These are phyloP conservation scores for Arge pagana DNA, from an alignment of 2,888 invertebrate genomes.

Conservation along the genomic window DNA sequence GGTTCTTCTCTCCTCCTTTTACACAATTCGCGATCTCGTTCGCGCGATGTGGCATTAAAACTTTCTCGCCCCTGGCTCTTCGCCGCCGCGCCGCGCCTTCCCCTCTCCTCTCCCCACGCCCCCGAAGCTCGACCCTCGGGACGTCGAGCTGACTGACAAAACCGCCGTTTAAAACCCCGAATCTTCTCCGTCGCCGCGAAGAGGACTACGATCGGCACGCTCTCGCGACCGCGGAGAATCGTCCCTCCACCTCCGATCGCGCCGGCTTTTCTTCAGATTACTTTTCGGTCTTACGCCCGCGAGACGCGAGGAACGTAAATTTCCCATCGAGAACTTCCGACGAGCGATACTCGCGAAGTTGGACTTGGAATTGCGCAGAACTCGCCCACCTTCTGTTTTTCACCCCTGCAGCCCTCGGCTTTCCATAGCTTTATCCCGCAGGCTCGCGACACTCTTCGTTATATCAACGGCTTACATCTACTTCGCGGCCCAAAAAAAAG, in stretches of 20 bases:
- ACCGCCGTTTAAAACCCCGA: slow-evolving; percentile 26
- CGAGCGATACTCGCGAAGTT: slow-evolving; percentile 9
- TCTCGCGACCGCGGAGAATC: not conserved
- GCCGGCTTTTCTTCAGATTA: slow-evolving; percentile 20
- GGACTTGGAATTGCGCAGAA: slow-evolving; percentile 23
- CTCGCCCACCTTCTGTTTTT: slow-evolving; percentile 23
- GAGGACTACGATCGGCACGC: too few relatives aligned
- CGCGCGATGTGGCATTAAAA: slow-evolving; percentile 39
- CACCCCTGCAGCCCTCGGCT: slow-evolving; percentile 11
- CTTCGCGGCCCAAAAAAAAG: not conserved
- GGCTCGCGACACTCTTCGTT: not conserved
- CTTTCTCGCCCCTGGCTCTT: slow-evolving; percentile 31
- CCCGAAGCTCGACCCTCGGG: not conserved
- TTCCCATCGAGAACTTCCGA: slow-evolving; percentile 11
- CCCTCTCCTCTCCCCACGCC: not conserved
- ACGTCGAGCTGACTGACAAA: slow-evolving; percentile 5
- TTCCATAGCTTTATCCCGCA: not conserved
- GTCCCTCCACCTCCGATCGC: slow-evolving; percentile 13
- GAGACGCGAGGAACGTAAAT: slow-evolving; percentile 7
- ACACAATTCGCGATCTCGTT: slow-evolving; percentile 35
- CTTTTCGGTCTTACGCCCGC: slow-evolving; percentile 2
- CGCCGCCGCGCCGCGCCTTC: not conserved
- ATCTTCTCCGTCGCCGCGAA: too few relatives aligned
- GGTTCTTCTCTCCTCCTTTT: not conserved
- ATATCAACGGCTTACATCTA: slow-evolving; percentile 7